These are phyloP conservation scores for Phoxinus dragarum DNA, from an alignment of 2,797 vertebrate genomes.

Conservation along the genomic window DNA sequence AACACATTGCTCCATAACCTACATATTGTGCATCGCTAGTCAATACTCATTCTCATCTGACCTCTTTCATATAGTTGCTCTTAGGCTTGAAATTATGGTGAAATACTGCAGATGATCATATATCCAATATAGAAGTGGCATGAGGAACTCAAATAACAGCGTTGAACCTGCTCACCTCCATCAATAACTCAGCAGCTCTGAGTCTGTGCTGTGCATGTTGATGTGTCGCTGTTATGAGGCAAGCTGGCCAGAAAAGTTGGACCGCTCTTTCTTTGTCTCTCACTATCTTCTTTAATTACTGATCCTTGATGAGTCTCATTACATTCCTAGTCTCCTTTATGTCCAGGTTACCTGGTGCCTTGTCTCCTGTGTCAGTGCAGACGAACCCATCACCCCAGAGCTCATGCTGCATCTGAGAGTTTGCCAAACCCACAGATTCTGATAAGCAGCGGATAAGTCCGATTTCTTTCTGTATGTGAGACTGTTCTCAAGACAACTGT, in stretches of 20 bases:
- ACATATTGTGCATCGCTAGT: neutral
- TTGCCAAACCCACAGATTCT: conserved; percentile 29
- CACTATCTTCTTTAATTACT: conserved; percentile 61
- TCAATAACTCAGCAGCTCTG: conserved; percentile 48
- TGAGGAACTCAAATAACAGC: conserved; percentile 32
- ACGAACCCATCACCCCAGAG: conserved; percentile 44
- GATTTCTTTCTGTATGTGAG: conserved; percentile 41
- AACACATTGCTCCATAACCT: neutral
- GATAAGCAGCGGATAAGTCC: conserved; percentile 45
- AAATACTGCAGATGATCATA: neutral
- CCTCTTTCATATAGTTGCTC: neutral
- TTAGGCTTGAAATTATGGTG: neutral
- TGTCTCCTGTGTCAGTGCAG: conserved; percentile 25
- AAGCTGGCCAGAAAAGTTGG: conserved; percentile 8
- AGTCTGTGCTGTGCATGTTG: neutral
- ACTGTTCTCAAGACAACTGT: conserved; percentile 7
- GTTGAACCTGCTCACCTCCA: conserved; percentile 37
- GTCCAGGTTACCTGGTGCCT: conserved; percentile 41
- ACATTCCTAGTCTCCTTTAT: conserved; percentile 41
- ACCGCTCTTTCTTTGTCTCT: conserved; percentile 24
- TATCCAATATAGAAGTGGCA: neutral
- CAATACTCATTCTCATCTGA: neutral
- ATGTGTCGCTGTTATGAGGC: conserved; percentile 2
- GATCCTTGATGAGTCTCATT: conserved; percentile 56
- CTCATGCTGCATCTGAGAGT: conserved; percentile 22